Evolutionary conservation across 2,113 vertebrate species (phyloP).

Genomic region (Bagarius yarrelli): DNA sequence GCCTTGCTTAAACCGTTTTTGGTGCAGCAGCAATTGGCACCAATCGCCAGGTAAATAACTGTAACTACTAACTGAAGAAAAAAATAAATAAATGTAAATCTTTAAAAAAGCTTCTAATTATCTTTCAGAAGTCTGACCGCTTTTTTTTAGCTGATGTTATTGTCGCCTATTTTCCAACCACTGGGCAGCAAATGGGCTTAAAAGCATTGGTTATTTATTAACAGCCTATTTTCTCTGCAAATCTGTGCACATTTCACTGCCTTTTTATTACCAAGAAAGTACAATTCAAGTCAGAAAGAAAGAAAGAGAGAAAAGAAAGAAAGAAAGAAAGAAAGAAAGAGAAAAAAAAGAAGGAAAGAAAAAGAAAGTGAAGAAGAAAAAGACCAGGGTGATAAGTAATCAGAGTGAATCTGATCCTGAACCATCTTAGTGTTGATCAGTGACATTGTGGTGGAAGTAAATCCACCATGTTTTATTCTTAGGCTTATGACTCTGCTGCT

Average conservation of each 20-base stretch:
- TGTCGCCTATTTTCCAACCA: constrained; percentile 67
- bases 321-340: constrained; percentile 15
- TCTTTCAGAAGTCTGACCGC: not conserved
- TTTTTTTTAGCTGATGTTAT: constrained; percentile 50
- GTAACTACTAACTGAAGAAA: not conserved
- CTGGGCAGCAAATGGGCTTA: constrained; percentile 67
- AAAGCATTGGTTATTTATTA: constrained; percentile 67
- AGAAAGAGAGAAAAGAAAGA: constrained; percentile 21
- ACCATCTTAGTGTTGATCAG: constrained; percentile 24
- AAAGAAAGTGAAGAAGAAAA: not conserved
- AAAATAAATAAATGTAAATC: not conserved
- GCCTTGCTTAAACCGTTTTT: not conserved
- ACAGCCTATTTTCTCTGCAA: constrained; percentile 62
- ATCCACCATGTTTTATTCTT: constrained; percentile 22
- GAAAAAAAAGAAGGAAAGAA: constrained; percentile 9
- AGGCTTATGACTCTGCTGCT: not conserved
- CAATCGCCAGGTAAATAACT: not conserved
- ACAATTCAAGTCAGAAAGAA: not conserved
- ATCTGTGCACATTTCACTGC: constrained; percentile 55
- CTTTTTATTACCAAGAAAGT: constrained; percentile 53
- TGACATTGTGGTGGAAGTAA: constrained; percentile 43
- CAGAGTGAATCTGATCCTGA: constrained; percentile 18
- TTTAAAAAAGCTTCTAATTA: not conserved
- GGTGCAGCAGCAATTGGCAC: too few species aligned
- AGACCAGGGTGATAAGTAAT: constrained; percentile 35